Conservation (phyloP, 2,797 vertebrate genomes). For the Pogoniulus pusillus region DNA sequence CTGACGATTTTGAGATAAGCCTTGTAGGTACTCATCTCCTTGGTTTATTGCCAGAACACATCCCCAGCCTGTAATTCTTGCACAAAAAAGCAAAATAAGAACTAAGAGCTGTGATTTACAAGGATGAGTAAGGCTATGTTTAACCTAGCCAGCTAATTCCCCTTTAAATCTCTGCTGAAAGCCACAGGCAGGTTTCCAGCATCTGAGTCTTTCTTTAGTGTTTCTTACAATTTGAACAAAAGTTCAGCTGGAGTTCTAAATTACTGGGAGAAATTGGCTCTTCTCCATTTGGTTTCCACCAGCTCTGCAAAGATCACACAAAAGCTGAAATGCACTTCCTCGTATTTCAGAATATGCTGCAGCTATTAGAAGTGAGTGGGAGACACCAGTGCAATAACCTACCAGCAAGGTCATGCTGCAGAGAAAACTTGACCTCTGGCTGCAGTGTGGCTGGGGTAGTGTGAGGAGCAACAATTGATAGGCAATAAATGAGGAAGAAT, state of each 20-base stretch:
- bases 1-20: not conserved
- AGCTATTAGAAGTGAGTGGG: not conserved
- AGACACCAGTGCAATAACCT: not conserved
- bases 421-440: not conserved
- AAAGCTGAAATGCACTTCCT: not conserved
- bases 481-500: not conserved
- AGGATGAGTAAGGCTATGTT: not conserved
- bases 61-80: conserved; percentile 2
- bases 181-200: conserved; percentile 9
- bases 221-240: not conserved
- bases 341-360: not conserved
- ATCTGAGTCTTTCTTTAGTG: not conserved
- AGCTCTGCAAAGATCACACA: not conserved
- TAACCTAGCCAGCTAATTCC: conserved; percentile 25
- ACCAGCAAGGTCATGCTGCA: not conserved
- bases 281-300: not conserved
- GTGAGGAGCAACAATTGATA: not conserved
- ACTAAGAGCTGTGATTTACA: conserved; percentile 21
- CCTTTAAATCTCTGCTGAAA: conserved; percentile 34
- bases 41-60: not conserved
- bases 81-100: not conserved
- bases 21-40: not conserved
- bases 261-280: not conserved
- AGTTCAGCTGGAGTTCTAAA: not conserved
- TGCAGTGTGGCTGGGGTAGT: not conserved